These are phyloP conservation scores for Tautogolabrus adspersus DNA, from an alignment of 2,113 vertebrate species.

Conservation along the genomic window DNA sequence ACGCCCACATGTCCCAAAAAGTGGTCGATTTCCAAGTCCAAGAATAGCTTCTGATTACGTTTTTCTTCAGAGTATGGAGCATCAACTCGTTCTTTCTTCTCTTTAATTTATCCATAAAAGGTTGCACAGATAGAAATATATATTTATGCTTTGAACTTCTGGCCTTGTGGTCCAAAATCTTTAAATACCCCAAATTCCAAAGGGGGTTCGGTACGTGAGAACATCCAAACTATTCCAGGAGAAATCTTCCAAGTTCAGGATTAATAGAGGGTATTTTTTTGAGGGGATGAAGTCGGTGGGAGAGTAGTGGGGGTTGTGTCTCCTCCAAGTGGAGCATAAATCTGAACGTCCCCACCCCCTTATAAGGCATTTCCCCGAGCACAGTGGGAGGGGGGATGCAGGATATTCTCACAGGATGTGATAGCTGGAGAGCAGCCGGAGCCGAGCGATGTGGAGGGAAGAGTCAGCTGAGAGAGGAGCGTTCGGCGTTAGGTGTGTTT, in stretches of 20 bases:
- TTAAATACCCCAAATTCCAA: conserved; percentile 59
- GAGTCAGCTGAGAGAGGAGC: conserved; percentile 63
- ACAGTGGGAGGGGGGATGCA: conserved; percentile 68
- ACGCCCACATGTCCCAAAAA: conserved; percentile 21
- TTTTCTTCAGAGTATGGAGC: not conserved
- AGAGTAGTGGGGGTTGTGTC: not conserved
- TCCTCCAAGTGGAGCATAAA: conserved; percentile 45
- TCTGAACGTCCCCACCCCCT: conserved; percentile 73
- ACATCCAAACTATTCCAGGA: conserved; percentile 18
- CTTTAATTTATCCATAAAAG: conserved; percentile 37
- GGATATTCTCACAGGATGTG: conserved; percentile 86
- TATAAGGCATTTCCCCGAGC: conserved; percentile 78
- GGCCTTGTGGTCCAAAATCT: not conserved
- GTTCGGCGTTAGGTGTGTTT: not conserved
- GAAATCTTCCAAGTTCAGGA: conserved; percentile 16
- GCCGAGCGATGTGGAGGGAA: conserved; percentile 49
- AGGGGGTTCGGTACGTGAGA: conserved; percentile 15
- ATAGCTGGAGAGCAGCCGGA: conserved; percentile 66
- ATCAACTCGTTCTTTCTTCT: not conserved
- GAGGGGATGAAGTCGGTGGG: not conserved
- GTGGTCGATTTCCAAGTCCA: not conserved
- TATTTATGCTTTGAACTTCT: not conserved
- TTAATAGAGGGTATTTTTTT: conserved; percentile 3
- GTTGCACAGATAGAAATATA: not conserved
- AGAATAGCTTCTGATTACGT: conserved; percentile 4